Conservation (phyloP, 2,888 invertebrate species). For the Leptura quadrifasciata region DNA sequence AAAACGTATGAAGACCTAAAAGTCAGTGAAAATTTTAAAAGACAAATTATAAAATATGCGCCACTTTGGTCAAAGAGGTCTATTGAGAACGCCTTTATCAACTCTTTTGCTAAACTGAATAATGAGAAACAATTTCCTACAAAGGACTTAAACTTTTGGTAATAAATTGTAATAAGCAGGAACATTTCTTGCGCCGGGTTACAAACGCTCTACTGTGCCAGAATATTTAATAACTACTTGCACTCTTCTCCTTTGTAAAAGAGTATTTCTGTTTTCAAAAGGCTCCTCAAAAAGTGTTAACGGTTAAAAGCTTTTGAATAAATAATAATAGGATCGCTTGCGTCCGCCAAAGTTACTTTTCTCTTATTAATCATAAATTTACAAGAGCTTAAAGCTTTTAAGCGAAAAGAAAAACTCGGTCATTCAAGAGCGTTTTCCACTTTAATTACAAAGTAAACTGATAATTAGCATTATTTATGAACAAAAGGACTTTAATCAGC, state of each 20-base stretch:
- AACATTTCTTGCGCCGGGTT: not conserved
- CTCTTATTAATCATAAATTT: conserved; percentile 38
- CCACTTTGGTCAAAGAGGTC: not conserved
- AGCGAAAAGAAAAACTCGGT: conserved; percentile 20
- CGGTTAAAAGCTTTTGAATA: conserved; percentile 37
- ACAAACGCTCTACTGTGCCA: not conserved
- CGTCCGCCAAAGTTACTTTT: conserved; percentile 25
- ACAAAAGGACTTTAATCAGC: conserved; percentile 29
- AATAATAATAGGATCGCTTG: conserved; percentile 39
- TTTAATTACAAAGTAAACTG: conserved; percentile 40
- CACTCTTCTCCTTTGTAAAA: conserved; percentile 5
- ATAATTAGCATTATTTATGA: conserved; percentile 28
- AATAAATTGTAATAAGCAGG: conserved; percentile 5
- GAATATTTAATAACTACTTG: conserved; percentile 22
- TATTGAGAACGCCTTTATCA: not conserved
- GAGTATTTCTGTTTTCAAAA: conserved; percentile 5
- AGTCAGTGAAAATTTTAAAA: too few relatives aligned
- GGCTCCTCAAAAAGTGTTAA: conserved; percentile 19
- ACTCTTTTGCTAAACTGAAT: not conserved
- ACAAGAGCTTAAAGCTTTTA: conserved; percentile 32
- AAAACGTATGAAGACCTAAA: too few relatives aligned
- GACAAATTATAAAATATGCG: too few relatives aligned
- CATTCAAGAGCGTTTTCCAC: not conserved
- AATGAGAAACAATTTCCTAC: not conserved
- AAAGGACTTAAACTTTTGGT: not conserved